These are phyloP conservation scores for Karalla daura DNA, from an alignment of 2,797 vertebrate species.

Conservation along the genomic window DNA sequence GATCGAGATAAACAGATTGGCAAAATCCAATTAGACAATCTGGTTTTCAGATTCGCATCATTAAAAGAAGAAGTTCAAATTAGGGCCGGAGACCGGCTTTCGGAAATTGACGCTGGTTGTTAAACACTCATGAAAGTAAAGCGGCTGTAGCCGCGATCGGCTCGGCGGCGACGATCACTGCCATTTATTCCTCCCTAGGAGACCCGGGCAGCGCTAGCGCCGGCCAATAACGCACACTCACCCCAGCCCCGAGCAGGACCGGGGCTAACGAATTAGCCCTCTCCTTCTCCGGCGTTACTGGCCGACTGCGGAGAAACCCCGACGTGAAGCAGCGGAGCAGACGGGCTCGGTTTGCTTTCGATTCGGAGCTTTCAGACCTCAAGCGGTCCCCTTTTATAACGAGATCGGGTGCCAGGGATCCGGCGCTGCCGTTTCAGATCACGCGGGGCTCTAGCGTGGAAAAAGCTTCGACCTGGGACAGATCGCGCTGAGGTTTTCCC, in stretches of 20 bases:
- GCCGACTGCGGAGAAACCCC: constrained; percentile 26
- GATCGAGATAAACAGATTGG: constrained; percentile 78
- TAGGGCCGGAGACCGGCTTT: constrained; percentile 13
- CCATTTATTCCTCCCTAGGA: background rate
- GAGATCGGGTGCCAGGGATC: no score
- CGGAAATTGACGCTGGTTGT: background rate
- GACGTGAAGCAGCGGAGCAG: no score
- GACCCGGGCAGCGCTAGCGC: background rate
- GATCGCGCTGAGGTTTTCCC: constrained; percentile 47
- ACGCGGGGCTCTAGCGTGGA: no score
- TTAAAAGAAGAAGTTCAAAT: constrained; percentile 65
- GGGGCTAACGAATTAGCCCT: background rate
- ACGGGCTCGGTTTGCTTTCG: constrained; percentile 57
- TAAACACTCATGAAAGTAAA: constrained; percentile 39
- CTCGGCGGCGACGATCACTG: constrained; percentile 16
- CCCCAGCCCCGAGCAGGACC: background rate
- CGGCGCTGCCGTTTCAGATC: no score
- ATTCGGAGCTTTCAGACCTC: constrained; percentile 35
- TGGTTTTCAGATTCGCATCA: constrained; percentile 55
- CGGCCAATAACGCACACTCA: background rate
- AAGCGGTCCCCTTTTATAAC: no score
- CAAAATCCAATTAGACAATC: constrained; percentile 77
- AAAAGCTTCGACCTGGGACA: no score
- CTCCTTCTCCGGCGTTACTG: background rate
- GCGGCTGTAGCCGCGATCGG: constrained; percentile 42